These are phyloP conservation scores for Pristionchus entomophagus DNA, from an alignment of 2,888 invertebrate genomes.

Conservation along the genomic window DNA sequence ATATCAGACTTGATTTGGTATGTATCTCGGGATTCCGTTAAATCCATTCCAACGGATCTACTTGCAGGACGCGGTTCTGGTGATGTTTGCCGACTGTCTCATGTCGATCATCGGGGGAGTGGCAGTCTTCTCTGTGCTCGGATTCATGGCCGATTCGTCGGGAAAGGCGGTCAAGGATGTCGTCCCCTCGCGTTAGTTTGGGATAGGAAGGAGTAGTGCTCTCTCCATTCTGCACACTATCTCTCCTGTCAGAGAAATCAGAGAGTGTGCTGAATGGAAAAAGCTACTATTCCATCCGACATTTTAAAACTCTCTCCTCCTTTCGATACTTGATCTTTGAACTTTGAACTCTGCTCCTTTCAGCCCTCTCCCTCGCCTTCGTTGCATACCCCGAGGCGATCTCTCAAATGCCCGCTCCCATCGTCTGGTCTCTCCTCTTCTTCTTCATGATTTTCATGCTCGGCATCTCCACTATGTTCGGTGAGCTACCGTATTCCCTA, in stretches of 20 bases:
- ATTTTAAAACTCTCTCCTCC: neutral
- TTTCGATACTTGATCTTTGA: too few relatives aligned
- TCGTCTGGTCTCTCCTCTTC: conserved; percentile 72
- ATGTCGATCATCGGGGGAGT: conserved; percentile 60
- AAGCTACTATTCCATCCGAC: too few relatives aligned
- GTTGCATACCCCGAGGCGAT: conserved; percentile 75
- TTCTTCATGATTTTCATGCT: conserved; percentile 74
- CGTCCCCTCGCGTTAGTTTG: conserved; percentile 62
- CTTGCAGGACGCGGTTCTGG: conserved; percentile 60
- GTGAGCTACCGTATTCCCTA: too few relatives aligned
- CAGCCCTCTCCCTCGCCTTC: conserved; percentile 77
- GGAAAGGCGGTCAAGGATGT: conserved; percentile 72
- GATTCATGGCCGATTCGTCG: conserved; percentile 75
- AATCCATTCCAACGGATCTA: too few relatives aligned
- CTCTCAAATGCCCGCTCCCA: conserved; percentile 66
- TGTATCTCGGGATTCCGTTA: too few relatives aligned
- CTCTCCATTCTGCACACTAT: too few relatives aligned
- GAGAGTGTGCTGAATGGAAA: too few relatives aligned
- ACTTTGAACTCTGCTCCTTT: too few relatives aligned
- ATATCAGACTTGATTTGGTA: too few relatives aligned
- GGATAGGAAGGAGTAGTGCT: too few relatives aligned
- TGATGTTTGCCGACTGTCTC: conserved; percentile 58
- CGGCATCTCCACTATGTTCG: conserved; percentile 57
- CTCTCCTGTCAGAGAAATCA: too few relatives aligned
- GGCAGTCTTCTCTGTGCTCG: conserved; percentile 76